A percentile compares a stretch with the other conserved stretches of the same genome.
Evolutionary conservation across 2,113 vertebrate species (phyloP).

Genomic region (Gnathonemus longibarbis): DNA sequence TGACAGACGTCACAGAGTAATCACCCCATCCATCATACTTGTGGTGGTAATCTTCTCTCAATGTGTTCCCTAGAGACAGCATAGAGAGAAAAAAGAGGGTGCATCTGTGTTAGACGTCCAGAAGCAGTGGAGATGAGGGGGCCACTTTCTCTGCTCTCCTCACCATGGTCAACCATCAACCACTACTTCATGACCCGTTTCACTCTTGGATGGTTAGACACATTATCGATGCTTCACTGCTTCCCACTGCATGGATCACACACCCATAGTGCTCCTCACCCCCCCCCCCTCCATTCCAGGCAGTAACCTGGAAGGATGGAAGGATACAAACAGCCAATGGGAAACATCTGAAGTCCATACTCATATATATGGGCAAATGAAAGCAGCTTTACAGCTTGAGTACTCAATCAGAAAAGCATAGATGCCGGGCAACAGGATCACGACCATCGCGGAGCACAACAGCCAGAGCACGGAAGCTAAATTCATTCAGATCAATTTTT

Average conservation of each 20-base stretch:
- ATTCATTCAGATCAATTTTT: not conserved
- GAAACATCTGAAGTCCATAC: not conserved
- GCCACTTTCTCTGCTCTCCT: not conserved
- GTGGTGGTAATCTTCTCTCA: not conserved
- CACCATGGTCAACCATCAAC: not conserved
- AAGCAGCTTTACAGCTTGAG: not conserved
- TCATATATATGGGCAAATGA: not conserved
- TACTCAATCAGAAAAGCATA: not conserved
- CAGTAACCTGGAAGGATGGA: not conserved
- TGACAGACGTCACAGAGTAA: not conserved
- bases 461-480: not conserved
- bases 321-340: not conserved
- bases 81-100: not conserved
- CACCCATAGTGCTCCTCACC: not conserved
- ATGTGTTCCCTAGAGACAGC: not conserved
- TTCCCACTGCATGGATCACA: not conserved
- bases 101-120: not conserved
- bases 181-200: not conserved
- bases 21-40: not conserved
- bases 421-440: not conserved
- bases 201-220: not conserved
- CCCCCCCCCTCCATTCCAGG: not conserved
- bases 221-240: not conserved
- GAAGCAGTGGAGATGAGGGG: not conserved
- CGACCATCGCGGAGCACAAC: not conserved